phyloP scores from a whole-genome alignment of 2,113 vertebrate genomes.

The Archilochus colubris region DNA sequence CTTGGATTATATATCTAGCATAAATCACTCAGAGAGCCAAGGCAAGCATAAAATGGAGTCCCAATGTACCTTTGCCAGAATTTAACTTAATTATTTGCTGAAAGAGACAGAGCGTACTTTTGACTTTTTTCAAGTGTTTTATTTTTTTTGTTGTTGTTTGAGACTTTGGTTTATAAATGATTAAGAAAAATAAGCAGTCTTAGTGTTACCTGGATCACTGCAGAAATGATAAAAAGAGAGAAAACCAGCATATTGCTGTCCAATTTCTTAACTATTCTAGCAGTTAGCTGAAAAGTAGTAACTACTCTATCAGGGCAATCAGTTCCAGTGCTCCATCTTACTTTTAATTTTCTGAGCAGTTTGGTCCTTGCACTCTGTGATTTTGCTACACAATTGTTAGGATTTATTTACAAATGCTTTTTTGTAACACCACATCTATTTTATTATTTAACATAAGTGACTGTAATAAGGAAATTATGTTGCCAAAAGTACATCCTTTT shows the following conservation, averaged over 20 bases:
- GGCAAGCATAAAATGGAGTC: neutral
- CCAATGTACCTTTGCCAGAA: neutral
- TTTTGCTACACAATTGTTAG: neutral
- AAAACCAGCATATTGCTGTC: neutral
- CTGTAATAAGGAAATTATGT: neutral
- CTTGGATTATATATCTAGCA: neutral
- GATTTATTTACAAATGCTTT: neutral
- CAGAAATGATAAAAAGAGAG: neutral
- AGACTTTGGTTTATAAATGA: neutral
- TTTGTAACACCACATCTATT: neutral
- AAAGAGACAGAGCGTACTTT: neutral
- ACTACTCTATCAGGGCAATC: neutral
- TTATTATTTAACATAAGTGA: neutral
- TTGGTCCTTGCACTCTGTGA: neutral
- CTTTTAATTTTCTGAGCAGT: neutral
- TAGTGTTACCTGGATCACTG: neutral
- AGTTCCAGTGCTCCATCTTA: neutral
- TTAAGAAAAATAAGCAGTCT: neutral
- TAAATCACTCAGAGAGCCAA: neutral
- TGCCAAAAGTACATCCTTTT: neutral
- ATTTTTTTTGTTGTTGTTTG: neutral
- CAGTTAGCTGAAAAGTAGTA: neutral
- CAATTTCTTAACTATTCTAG: neutral
- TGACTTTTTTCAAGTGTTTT: neutral
- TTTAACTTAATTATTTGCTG: neutral